Conservation (phyloP, 2,113 vertebrate species). For the Microcebus ravelobensis region DNA sequence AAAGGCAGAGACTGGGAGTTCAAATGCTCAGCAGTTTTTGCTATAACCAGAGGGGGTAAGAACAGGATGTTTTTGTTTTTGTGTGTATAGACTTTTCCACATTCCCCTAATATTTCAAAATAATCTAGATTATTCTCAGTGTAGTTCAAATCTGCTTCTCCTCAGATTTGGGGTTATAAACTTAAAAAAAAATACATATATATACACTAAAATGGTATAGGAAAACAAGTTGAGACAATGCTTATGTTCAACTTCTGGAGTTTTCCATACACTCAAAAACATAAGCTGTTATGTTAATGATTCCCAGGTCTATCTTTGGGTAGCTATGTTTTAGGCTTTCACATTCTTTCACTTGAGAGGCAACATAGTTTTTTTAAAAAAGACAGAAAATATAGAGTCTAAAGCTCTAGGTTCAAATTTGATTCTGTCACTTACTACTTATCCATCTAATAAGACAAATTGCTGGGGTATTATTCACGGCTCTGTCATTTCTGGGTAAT, state of each 20-base stretch:
- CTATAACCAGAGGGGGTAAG: background rate
- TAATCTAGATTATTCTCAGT: background rate
- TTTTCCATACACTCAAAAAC: background rate
- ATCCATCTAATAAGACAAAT: slow-evolving; percentile 30
- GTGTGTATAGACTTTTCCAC: background rate
- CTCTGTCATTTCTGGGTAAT: background rate
- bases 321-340: background rate
- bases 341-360: background rate
- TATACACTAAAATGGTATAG: background rate
- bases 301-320: background rate
- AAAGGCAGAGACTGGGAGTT: background rate
- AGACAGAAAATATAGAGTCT: background rate
- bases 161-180: background rate
- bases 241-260: background rate
- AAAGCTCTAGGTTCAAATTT: slow-evolving; percentile 28
- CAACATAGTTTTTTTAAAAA: background rate
- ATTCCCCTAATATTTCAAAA: background rate
- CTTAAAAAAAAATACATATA: background rate
- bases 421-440: background rate
- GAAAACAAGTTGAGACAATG: slow-evolving; percentile 29
- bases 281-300: background rate
- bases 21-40: background rate
- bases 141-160: background rate
- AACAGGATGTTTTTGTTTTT: background rate
- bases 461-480: background rate